phyloP scores from a whole-genome alignment of 2,888 invertebrate species.

The Metacarcinus magister region DNA sequence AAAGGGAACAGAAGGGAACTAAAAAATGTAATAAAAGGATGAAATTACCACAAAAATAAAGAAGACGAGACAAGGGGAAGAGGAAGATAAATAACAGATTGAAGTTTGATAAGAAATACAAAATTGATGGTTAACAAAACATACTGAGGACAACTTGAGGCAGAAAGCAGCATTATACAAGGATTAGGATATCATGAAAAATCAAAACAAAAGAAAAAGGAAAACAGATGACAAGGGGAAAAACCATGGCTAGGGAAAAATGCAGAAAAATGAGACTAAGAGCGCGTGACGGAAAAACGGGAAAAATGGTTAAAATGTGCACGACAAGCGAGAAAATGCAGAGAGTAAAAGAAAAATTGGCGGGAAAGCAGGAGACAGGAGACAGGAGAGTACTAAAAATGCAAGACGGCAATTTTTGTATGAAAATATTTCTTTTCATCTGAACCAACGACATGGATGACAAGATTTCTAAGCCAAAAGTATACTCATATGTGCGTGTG shows the following conservation, averaged over 20 bases:
- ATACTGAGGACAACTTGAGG: neutral
- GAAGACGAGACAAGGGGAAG: neutral
- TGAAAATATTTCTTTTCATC: conserved; percentile 4
- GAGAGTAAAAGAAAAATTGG: neutral
- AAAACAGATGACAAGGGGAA: neutral
- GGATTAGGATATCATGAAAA: neutral
- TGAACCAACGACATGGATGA: neutral
- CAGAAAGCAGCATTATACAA: neutral
- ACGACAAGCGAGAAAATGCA: neutral
- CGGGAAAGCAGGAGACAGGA: neutral
- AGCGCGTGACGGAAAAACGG: neutral
- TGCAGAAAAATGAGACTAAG: neutral
- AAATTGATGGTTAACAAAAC: neutral
- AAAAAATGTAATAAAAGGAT: neutral
- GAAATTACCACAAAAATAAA: neutral
- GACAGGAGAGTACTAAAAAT: conserved; percentile 8
- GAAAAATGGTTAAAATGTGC: neutral
- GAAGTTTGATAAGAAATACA: neutral
- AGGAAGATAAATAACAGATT: neutral
- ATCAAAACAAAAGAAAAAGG: neutral
- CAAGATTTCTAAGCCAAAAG: neutral
- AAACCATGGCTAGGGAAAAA: neutral
- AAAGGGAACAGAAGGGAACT: neutral
- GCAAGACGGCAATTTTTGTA: neutral
- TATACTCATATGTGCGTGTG: neutral